Evolutionary conservation across 1,140 invertebrate genomes (phyloP).

Genomic region (Meteorus sp.): DNA sequence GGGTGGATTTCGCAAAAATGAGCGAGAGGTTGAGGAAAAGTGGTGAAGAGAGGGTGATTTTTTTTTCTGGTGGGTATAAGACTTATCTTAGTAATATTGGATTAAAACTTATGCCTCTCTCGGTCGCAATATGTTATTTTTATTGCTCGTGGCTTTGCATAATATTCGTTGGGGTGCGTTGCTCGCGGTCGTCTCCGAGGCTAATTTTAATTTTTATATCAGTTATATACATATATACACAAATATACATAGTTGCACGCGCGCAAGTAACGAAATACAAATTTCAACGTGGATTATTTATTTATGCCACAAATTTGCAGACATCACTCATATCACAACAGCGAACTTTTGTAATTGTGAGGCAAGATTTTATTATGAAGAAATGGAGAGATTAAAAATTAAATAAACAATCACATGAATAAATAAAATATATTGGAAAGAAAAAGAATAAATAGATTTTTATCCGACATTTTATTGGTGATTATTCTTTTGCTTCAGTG

Average conservation of each 20-base stretch:
- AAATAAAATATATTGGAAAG: not conserved
- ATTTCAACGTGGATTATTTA: slow-evolving; percentile 18
- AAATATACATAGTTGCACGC: slow-evolving; percentile 2
- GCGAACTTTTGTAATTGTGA: slow-evolving; percentile 8
- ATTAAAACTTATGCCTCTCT: slow-evolving; percentile 60
- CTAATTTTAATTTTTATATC: slow-evolving; percentile 61
- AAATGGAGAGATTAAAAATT: not conserved
- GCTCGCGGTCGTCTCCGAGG: slow-evolving; percentile 30
- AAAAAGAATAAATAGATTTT: no score
- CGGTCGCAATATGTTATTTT: slow-evolving; percentile 61
- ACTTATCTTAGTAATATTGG: slow-evolving; percentile 61
- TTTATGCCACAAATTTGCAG: slow-evolving; percentile 1
- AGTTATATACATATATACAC: slow-evolving; percentile 21
- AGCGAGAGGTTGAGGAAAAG: slow-evolving; percentile 23
- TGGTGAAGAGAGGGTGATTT: slow-evolving; percentile 10
- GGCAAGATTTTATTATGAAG: not conserved
- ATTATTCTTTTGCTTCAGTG: no score
- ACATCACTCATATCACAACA: not conserved
- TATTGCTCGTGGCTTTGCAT: slow-evolving; percentile 61
- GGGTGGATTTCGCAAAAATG: slow-evolving; percentile 15
- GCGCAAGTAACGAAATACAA: slow-evolving; percentile 12
- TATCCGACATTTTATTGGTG: no score
- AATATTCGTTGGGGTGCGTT: slow-evolving; percentile 44
- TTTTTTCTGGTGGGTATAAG: slow-evolving; percentile 23
- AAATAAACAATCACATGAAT: no score